Percentiles rank a stretch among this genome's conserved stretches.
Evolutionary conservation across 23 tunicate genomes (phyloP).

Genomic region (Diplosoma virens): DNA sequence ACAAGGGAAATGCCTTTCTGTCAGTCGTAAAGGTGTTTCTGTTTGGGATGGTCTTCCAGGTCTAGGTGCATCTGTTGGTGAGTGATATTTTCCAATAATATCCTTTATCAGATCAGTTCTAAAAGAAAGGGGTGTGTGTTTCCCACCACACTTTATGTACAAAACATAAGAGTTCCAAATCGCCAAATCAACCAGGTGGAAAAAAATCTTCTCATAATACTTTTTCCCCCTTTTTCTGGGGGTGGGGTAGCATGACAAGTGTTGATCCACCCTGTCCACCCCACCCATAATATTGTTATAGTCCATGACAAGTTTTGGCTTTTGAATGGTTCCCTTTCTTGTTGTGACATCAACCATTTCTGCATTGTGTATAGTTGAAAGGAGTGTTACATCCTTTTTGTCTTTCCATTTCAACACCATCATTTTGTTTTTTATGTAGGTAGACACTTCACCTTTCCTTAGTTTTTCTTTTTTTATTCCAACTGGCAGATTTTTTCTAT

Average conservation of each 20-base stretch:
- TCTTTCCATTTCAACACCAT: conserved; percentile 20
- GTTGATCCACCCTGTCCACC: conserved; percentile 23
- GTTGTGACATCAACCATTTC: conserved; percentile 8
- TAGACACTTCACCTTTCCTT: conserved; percentile 18
- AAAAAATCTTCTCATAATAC: conserved; percentile 23
- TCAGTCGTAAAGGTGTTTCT: conserved; percentile 11
- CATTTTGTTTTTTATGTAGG: not conserved
- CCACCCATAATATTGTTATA: conserved; percentile 9
- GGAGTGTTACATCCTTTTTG: not conserved
- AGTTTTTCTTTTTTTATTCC: not conserved
- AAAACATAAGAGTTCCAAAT: conserved; percentile 15
- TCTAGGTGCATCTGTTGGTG: conserved; percentile 11
- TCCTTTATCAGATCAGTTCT: conserved; percentile 5
- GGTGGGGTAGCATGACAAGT: conserved; percentile 5
- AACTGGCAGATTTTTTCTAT: not conserved
- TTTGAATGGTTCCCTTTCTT: conserved; percentile 8
- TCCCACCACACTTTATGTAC: conserved; percentile 24
- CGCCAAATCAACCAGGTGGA: conserved; percentile 30
- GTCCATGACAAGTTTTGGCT: conserved; percentile 9
- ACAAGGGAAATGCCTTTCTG: conserved; percentile 22
- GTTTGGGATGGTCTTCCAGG: conserved; percentile 7
- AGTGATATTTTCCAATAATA: conserved; percentile 11
- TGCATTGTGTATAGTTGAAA: conserved; percentile 3
- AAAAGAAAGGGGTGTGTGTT: conserved; percentile 5
- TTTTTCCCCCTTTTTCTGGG: conserved; percentile 10